phyloP scores from a whole-genome alignment of 2,113 vertebrate species.

The Cebidichthys violaceus region DNA sequence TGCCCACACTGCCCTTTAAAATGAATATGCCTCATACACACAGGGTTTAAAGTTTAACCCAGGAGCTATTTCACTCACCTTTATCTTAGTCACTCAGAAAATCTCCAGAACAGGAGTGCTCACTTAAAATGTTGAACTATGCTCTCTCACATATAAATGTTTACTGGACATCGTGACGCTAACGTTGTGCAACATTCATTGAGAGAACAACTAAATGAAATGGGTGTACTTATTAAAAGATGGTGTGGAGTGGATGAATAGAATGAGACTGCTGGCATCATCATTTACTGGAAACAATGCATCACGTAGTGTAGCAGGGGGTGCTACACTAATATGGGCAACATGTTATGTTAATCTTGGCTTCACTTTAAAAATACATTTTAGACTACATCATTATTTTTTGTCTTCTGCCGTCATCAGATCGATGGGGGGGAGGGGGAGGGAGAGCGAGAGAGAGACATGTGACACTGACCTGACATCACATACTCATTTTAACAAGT shows the following conservation, averaged over 20 bases:
- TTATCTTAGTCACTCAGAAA: not conserved
- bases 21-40: not conserved
- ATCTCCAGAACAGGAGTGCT: not conserved
- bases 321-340: not conserved
- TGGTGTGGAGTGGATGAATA: not conserved
- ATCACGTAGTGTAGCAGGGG: not conserved
- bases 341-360: not conserved
- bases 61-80: not conserved
- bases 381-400: not conserved
- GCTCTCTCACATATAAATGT: not conserved
- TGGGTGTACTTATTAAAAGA: not conserved
- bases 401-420: too few species aligned
- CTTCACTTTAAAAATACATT: not conserved
- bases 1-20: not conserved
- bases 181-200: not conserved
- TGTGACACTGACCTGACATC: not conserved
- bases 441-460: not conserved
- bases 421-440: not conserved
- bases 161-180: not conserved
- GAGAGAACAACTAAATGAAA: not conserved
- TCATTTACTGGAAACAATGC: not conserved
- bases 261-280: not conserved
- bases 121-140: not conserved
- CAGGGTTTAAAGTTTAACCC: conserved; percentile 36
- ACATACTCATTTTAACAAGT: not conserved